These are phyloP conservation scores for Herpetotheres cachinnans DNA, from an alignment of 2,113 vertebrate species.

Conservation along the genomic window DNA sequence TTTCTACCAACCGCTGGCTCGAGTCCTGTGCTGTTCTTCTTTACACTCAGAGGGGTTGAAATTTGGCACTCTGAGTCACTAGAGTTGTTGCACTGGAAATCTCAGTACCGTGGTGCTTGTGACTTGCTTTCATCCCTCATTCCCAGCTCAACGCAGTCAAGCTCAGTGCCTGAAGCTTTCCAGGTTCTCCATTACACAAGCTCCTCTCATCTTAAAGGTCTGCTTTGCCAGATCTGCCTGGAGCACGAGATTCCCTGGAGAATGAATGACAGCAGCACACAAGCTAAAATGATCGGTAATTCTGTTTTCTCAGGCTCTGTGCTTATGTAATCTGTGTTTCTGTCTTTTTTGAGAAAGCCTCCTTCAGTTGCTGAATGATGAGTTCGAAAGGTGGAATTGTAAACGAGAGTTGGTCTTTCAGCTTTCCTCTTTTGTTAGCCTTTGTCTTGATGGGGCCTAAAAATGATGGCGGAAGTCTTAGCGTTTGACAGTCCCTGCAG, in stretches of 20 bases:
- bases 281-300: background rate
- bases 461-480: background rate
- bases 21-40: background rate
- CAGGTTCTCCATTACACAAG: background rate
- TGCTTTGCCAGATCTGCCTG: background rate
- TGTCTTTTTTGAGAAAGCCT: background rate
- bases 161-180: background rate
- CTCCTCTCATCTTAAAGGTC: background rate
- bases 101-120: accelerated
- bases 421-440: background rate
- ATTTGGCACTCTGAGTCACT: background rate
- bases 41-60: background rate
- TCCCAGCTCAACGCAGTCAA: background rate
- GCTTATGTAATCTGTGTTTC: background rate
- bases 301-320: background rate
- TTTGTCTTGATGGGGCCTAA: background rate
- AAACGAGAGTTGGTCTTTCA: background rate
- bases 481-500: background rate
- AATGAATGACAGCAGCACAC: background rate
- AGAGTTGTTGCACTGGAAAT: background rate
- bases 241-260: background rate
- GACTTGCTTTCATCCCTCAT: background rate
- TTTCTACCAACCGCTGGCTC: background rate
- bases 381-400: background rate
- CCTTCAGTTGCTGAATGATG: background rate